Evolutionary conservation across 2,888 invertebrate species (phyloP).

Genomic region (Eupithecia exiguata): DNA sequence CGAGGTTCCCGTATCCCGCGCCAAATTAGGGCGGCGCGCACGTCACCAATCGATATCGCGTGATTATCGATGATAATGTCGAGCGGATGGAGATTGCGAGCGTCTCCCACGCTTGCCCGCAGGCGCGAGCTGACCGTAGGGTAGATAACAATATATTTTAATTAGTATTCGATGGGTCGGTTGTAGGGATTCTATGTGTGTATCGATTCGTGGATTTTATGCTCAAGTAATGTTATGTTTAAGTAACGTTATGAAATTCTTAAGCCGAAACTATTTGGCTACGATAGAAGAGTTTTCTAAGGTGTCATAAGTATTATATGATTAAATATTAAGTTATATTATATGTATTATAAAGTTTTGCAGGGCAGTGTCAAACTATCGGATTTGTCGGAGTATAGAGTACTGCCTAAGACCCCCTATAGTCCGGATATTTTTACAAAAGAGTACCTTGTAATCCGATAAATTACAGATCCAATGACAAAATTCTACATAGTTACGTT

Average conservation of each 20-base stretch:
- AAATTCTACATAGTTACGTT: neutral
- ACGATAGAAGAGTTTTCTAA: neutral
- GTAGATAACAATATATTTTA: constrained; percentile 34
- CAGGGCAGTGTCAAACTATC: too few relatives aligned
- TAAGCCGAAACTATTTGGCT: neutral
- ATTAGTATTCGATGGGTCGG: constrained; percentile 30
- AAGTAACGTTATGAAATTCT: neutral
- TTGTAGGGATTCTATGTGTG: constrained; percentile 14
- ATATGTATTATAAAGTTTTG: too few relatives aligned
- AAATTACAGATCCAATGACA: too few relatives aligned
- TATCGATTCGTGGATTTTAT: neutral
- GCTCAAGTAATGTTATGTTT: neutral
- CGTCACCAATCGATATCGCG: constrained; percentile 71
- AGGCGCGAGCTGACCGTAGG: constrained; percentile 32
- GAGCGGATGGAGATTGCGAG: constrained; percentile 46
- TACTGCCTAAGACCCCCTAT: too few relatives aligned
- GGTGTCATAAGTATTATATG: too few relatives aligned
- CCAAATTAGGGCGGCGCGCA: constrained; percentile 46
- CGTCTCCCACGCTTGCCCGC: constrained; percentile 50
- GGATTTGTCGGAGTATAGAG: too few relatives aligned
- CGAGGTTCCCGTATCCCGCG: constrained; percentile 33
- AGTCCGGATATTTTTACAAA: too few relatives aligned
- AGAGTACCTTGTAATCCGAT: too few relatives aligned
- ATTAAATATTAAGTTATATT: too few relatives aligned
- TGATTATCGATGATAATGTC: constrained; percentile 77